Percentiles rank a stretch among this genome's conserved stretches.
These are phyloP conservation scores for Agriopis aurantiaria DNA, from an alignment of 2,888 invertebrate species.

Conservation along the genomic window DNA sequence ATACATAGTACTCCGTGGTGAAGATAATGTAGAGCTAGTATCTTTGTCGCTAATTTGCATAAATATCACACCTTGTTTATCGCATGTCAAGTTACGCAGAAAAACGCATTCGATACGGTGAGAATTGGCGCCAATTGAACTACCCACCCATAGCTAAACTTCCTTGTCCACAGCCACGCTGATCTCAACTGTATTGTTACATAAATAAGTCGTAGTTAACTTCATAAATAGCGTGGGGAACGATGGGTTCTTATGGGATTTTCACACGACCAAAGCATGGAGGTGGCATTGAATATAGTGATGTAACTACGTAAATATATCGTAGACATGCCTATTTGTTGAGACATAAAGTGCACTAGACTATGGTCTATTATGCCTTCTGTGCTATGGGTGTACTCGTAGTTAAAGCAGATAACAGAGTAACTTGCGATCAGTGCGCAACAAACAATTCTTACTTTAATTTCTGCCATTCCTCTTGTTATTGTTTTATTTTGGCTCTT, in stretches of 20 bases:
- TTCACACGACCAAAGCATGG: conserved; percentile 17
- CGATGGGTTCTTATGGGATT: conserved; percentile 19
- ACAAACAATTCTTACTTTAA: no score
- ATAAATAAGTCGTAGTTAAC: neutral
- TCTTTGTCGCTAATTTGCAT: conserved; percentile 11
- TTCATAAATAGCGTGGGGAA: neutral
- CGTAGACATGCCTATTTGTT: no score
- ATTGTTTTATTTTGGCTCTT: no score
- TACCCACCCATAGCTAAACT: conserved; percentile 6
- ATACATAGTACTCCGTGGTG: no score
- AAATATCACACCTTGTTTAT: conserved; percentile 24
- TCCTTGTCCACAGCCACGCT: neutral
- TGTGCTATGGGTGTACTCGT: no score
- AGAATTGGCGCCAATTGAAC: conserved; percentile 16
- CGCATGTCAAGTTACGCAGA: conserved; percentile 19
- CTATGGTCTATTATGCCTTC: no score
- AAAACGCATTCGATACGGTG: conserved; percentile 27
- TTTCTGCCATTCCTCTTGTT: no score
- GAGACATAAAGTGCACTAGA: no score
- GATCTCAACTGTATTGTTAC: neutral
- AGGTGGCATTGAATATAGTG: conserved; percentile 1
- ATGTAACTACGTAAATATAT: conserved; percentile 8
- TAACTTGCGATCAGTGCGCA: no score
- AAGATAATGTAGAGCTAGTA: neutral
- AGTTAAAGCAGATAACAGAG: no score